Evolutionary conservation across 2,113 vertebrate species (phyloP), one percentile per base, ranked within the genome.

Genomic region (Carassius carassius): DNA sequence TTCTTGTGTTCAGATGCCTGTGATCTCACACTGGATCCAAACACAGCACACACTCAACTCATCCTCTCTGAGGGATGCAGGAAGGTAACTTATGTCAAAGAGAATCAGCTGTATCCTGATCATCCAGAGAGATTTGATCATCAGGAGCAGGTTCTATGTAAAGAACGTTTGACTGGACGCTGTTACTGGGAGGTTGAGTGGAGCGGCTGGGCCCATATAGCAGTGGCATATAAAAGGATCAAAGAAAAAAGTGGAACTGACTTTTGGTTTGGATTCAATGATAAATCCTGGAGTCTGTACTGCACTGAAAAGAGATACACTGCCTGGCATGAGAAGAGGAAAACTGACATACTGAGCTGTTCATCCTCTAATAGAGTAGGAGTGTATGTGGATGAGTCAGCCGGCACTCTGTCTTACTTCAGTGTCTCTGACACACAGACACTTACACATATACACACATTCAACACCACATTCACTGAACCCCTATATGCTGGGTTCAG

Each of bases 21-120:
- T 32, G 63, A 65, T 65, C 63, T 65, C 63, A 65, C 63, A 7
- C 63, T 65, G 63, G 25, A 65, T 65, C 62, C 25, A 65, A 65
- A 65, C 63, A 65, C 63, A 14, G 62, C 62, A 29, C 3, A 65
- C 62, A 12, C n/a, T 62, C n/a, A 14, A 5, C 62, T 69, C 65
- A 10, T 19, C 1, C 29, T 69, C 2, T n/a, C 37, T n/a, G 37
- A 12, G 10, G 9, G 4, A 0, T 35, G 35, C 65, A 69, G 29
- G 8, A 69, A 1, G 16, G 29, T 29, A 3, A 17, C 0, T 17
- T 4, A 3, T 9, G 7, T 17, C 2, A 17, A 69, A 19, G 16
- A 69, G 0, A 4, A 2, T 1, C 62, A 63, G 62, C 0, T 0
- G 0, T 63, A 29, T 63, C 23, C 23, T 63, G 62, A 7, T 14